phyloP scores from a whole-genome alignment of 2,888 invertebrate species.

The Hoplodrina blanda region DNA sequence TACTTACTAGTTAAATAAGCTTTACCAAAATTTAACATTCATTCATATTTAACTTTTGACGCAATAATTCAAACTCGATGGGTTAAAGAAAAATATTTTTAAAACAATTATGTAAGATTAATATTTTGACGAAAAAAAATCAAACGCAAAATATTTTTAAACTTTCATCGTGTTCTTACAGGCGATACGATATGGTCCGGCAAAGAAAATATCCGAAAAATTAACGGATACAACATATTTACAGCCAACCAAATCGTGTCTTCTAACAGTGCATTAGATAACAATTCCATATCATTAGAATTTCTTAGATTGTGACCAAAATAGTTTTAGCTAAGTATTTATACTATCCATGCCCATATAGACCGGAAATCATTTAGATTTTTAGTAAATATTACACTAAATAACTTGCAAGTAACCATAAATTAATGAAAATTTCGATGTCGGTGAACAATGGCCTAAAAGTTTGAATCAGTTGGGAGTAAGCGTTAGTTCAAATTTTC shows the following conservation, averaged over 20 bases:
- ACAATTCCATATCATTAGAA: constrained; percentile 65
- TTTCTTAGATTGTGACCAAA: constrained; percentile 58
- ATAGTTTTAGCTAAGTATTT: constrained; percentile 49
- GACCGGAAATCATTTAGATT: constrained; percentile 28
- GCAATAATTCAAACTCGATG: neutral
- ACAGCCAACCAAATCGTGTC: constrained; percentile 25
- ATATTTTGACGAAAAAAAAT: constrained; percentile 21
- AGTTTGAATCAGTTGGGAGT: neutral
- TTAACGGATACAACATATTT: neutral
- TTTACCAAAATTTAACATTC: neutral
- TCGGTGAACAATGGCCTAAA: neutral
- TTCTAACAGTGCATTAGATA: constrained; percentile 15
- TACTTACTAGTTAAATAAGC: neutral
- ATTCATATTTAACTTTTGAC: neutral
- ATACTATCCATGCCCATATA: constrained; percentile 24
- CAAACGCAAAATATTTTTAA: constrained; percentile 21
- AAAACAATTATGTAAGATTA: constrained; percentile 2
- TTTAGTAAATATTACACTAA: constrained; percentile 27
- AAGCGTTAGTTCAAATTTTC: too few relatives aligned
- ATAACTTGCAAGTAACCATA: constrained; percentile 32
- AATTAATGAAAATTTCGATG: neutral
- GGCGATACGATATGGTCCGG: constrained; percentile 2
- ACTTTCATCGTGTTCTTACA: constrained; percentile 12
- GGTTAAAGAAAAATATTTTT: neutral
- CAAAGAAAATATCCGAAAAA: neutral